Evolutionary conservation across 2,113 vertebrate genomes (phyloP), one percentile per base, ranked within the genome.

Genomic region (Eptatretus burgeri): DNA sequence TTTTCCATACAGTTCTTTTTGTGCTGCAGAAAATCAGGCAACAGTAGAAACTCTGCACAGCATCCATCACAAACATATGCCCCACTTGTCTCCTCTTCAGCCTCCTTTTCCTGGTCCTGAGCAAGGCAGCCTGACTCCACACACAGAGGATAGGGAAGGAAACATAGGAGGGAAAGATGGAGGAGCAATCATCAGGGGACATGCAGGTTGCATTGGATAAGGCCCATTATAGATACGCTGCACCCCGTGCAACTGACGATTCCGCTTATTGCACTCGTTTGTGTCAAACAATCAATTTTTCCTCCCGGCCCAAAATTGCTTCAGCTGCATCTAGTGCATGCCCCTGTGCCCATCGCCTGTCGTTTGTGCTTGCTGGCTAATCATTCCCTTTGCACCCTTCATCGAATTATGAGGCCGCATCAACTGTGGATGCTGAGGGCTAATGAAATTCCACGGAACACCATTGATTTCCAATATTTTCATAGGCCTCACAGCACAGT

Each of bases 371-470:
- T 78, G 77, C 79, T 77, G 80, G 82, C 81, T 89, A 89, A 93
- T 87, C 78, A 87, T 88, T 88, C 85, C 83, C 84, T 84, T 84
- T 81, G 81, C 78, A 76, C 83, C 81, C 89, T 94, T 86, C 82
- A 88, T 94, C 82, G 87, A 86, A 87, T 93, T 93, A 96, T 93
- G 89, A 93, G 79, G 76, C 75, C 73, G 82, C 82, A 91, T 91
- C 87, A 85, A 82, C 85, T 81, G 84, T 85, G 82, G 83, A 91
- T 84, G 81, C 84, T 75, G 84, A 82, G 77, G 74, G 83, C 81
- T 95, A 93, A 93, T 94, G 83, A 85, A 93, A 95, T 95, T 94
- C 89, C 83, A 91, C 88, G 88, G 78, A 41, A 80, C 78, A 77
- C 68, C 76, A 93, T 93, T 80, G 87, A 95, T 95, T 94, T 87